Evolutionary conservation across 2,888 invertebrate species (phyloP).

Genomic region (Marronus borbonicus): DNA sequence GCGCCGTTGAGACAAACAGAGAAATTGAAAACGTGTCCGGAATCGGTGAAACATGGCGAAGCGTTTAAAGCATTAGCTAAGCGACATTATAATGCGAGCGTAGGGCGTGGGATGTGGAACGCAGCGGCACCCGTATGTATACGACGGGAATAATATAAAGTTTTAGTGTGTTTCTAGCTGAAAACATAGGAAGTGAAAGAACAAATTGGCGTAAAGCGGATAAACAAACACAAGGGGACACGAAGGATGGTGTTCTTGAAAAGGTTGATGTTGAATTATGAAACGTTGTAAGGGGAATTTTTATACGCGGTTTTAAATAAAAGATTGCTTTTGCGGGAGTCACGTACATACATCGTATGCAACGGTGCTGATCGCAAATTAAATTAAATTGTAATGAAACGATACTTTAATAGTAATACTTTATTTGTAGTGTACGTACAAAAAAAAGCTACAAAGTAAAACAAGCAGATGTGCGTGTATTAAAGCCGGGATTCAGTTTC

Average conservation of each 20-base stretch:
- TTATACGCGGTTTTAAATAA: not conserved
- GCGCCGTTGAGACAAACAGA: conserved; percentile 17
- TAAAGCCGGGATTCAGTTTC: too few relatives aligned
- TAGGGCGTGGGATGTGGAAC: not conserved
- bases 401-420: too few relatives aligned
- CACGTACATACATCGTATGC: too few relatives aligned
- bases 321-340: not conserved
- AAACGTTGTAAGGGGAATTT: not conserved
- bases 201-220: not conserved
- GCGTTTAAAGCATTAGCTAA: not conserved
- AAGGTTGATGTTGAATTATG: not conserved
- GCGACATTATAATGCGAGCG: not conserved
- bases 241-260: not conserved
- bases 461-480: too few relatives aligned
- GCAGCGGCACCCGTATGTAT: not conserved
- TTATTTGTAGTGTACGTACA: too few relatives aligned
- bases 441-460: too few relatives aligned
- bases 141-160: not conserved
- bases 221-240: not conserved
- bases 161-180: not conserved
- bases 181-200: not conserved
- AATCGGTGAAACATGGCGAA: not conserved
- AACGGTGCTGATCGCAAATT: too few relatives aligned
- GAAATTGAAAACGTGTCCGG: conserved; percentile 37
- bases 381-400: too few relatives aligned